Evolutionary conservation across 1,140 invertebrate species (phyloP).

Genomic region (Ooceraea biroi): DNA sequence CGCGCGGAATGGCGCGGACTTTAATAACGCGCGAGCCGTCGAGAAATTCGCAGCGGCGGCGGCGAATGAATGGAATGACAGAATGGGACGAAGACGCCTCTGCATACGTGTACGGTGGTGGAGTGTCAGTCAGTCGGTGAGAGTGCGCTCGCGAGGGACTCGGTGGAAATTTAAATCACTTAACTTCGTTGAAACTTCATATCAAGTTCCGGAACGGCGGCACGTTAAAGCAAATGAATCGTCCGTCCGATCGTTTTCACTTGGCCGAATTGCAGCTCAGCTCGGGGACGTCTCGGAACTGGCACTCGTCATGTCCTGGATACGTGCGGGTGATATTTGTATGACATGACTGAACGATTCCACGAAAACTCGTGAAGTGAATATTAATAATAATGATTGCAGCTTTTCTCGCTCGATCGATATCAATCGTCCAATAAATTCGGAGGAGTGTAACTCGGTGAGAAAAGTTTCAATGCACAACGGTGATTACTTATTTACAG

Average conservation of each 20-base stretch:
- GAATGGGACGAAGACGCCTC: too few relatives aligned
- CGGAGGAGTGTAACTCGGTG: too few relatives aligned
- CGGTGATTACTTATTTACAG: too few relatives aligned
- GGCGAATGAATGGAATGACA: background rate
- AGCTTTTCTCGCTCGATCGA: too few relatives aligned
- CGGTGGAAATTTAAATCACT: conserved; percentile 34
- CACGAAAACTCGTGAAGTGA: too few relatives aligned
- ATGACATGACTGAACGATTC: too few relatives aligned
- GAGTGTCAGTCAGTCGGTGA: too few relatives aligned
- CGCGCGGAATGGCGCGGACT: background rate
- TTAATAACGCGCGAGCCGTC: conserved; percentile 33
- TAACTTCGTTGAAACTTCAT: background rate
- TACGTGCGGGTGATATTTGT: too few relatives aligned
- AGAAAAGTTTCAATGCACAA: too few relatives aligned
- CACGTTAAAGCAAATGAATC: background rate
- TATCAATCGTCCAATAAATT: too few relatives aligned
- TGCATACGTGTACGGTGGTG: too few relatives aligned
- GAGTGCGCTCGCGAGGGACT: background rate
- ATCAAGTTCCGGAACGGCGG: background rate
- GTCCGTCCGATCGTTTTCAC: background rate
- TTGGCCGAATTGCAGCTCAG: background rate
- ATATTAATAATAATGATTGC: too few relatives aligned
- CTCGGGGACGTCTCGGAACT: background rate
- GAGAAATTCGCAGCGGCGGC: conserved; percentile 5
- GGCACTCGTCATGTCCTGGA: background rate